Evolutionary conservation across 2,113 vertebrate species (phyloP).

Genomic region (Coptodon rendalli): DNA sequence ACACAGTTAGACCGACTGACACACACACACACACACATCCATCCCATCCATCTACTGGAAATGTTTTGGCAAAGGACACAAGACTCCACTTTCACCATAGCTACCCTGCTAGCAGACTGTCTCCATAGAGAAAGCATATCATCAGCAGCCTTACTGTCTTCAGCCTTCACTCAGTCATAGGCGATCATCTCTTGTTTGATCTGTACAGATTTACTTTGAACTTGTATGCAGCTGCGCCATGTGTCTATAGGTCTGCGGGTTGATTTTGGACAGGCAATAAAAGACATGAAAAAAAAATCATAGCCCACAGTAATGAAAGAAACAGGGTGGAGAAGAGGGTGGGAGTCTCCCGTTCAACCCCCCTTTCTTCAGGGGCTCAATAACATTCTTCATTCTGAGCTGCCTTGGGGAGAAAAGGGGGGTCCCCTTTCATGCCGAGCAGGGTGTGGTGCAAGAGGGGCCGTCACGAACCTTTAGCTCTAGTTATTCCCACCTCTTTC

Average conservation of each 20-base stretch:
- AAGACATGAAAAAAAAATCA: conserved; percentile 5
- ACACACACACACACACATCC: background rate
- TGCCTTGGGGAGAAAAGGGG: conserved; percentile 49
- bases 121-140: conserved; percentile 38
- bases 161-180: conserved; percentile 28
- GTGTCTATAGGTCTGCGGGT: conserved; percentile 13
- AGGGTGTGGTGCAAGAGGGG: conserved; percentile 49
- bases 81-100: conserved; percentile 34
- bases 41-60: background rate
- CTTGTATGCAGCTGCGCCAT: conserved; percentile 31
- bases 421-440: conserved; percentile 59
- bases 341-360: conserved; percentile 17
- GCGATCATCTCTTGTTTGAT: conserved; percentile 42
- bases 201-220: conserved; percentile 35
- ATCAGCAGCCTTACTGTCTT: conserved; percentile 9
- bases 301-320: conserved; percentile 52
- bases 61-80: conserved; percentile 39
- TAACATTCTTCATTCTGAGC: conserved; percentile 55
- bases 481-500: conserved; percentile 21
- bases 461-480: conserved; percentile 34
- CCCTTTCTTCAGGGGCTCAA: conserved; percentile 14
- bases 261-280: conserved; percentile 45
- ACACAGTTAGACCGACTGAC: background rate
- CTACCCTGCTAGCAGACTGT: conserved; percentile 29
- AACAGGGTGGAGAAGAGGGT: conserved; percentile 10